Percentiles rank a stretch among this genome's conserved stretches.
Evolutionary conservation across 2,888 invertebrate species (phyloP).

Genomic region (Physocephala rufipes): DNA sequence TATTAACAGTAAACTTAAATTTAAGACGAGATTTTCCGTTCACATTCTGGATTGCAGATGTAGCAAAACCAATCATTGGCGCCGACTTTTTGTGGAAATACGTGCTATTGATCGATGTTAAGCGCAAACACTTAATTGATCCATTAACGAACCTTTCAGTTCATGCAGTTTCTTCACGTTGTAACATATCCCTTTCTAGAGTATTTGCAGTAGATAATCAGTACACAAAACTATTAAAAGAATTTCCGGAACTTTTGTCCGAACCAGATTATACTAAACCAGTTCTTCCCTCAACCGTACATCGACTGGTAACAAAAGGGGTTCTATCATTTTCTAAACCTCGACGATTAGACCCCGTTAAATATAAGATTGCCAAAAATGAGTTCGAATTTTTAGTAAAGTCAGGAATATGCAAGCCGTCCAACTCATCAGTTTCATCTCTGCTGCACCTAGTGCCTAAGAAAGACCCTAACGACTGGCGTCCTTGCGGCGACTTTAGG

Average conservation of each 20-base stretch:
- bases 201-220: slow-evolving; percentile 10
- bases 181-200: slow-evolving; percentile 17
- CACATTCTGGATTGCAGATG: slow-evolving; percentile 24
- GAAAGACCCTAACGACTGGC: slow-evolving; percentile 32
- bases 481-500: slow-evolving; percentile 26
- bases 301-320: slow-evolving; percentile 14
- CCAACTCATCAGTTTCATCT: slow-evolving; percentile 5
- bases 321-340: slow-evolving; percentile 27
- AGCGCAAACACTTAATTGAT: slow-evolving; percentile 6
- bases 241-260: not conserved
- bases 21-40: not conserved
- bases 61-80: slow-evolving; percentile 27
- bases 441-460: slow-evolving; percentile 18
- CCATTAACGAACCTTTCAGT: slow-evolving; percentile 17
- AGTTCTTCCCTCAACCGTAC: slow-evolving; percentile 20
- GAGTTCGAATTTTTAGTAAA: slow-evolving; percentile 20
- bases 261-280: slow-evolving; percentile 19
- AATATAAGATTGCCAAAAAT: slow-evolving; percentile 4
- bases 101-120: slow-evolving; percentile 20
- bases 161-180: not conserved
- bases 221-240: slow-evolving; percentile 16
- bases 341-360: not conserved
- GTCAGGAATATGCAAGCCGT: slow-evolving; percentile 17
- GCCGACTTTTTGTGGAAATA: slow-evolving; percentile 31
- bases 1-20: not conserved